Conservation (phyloP, 2,113 vertebrate species). For the Coryphaenoides rupestris region DNA sequence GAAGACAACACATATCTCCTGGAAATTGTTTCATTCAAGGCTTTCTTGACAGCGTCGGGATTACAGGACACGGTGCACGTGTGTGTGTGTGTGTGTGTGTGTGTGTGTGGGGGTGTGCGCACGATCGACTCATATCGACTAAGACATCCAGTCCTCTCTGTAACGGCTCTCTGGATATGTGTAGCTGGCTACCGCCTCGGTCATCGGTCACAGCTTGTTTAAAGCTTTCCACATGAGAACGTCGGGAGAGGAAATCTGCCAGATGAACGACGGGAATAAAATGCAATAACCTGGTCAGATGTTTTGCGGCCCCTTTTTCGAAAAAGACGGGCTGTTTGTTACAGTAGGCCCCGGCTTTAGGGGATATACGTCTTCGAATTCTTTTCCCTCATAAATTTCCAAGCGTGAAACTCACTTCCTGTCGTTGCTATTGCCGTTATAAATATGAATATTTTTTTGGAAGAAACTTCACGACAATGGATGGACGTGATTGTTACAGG, state of each 20-base stretch:
- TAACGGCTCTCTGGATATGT: background rate
- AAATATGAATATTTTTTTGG: background rate
- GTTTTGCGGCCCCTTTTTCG: conserved; percentile 21
- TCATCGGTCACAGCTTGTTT: conserved; percentile 14
- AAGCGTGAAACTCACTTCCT: conserved; percentile 26
- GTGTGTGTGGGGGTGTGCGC: background rate
- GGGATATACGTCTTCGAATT: background rate
- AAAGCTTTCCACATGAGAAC: background rate
- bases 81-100: background rate
- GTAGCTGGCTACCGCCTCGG: background rate
- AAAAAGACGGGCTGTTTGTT: conserved; percentile 14
- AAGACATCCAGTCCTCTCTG: background rate
- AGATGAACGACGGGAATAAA: conserved; percentile 30
- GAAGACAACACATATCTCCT: background rate
- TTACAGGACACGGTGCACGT: background rate
- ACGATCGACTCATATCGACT: background rate
- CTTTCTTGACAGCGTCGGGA: background rate
- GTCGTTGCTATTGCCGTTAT: conserved; percentile 23
- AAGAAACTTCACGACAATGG: too few species aligned
- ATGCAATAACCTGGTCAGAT: conserved; percentile 35
- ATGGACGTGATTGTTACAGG: too few species aligned
- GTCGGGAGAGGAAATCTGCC: conserved; percentile 15
- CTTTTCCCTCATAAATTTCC: conserved; percentile 29
- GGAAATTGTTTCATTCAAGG: background rate
- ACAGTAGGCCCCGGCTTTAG: background rate